Base-by-base conservation (phyloP, 2,888 invertebrate genomes). In the Entomobrya multifasciata region DNA sequence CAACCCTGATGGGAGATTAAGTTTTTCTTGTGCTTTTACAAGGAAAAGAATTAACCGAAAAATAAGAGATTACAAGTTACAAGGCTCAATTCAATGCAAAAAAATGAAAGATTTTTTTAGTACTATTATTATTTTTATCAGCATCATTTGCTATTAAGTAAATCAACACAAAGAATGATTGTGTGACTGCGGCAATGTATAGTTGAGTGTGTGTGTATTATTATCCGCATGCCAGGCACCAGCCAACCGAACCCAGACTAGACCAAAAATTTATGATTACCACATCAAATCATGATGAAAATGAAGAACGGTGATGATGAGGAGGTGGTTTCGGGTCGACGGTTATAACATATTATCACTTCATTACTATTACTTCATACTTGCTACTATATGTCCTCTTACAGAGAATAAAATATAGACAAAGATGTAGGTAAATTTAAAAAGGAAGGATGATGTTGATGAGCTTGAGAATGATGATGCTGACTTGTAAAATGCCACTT, bases 321-420 rank as follows among this genome's bases (percentile, higher is more conserved):
- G 30, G 27, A 74, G 60, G 74, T 49, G 70, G 81, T 82, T 82
- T 72, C 72, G 81, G 81, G 81, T 82, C 72, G 72, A 55, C 72
- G 81, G 57, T 27, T 82, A 22, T 79, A 79, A 79, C 60, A 78
- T 60, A 47, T 44, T 47, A 78, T 62, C 62, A 60, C 49, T 74
- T 27, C 36, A 55, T 30, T 6, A 17, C 10, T 30, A 55, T 17
- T 74, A 30, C 36, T 17, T n/a, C 41, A 0, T 36, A 36, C 36
- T 27, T 65, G 17, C 8, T 17, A 15, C 65, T 30, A n/a, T 62
- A 8, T 67, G 11, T 67, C 44, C 20, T 4, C 55, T 22, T 60
- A 41, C 20, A 20, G 5, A 11, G 5, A 36, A 36, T 36, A 57
- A 20, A 17, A n/a, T n/a, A n/a, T n/a, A 20, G 17, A 55, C 20